phyloP scores from a whole-genome alignment of 2,797 vertebrate species.

The Cynodonichthys magdalenae region DNA sequence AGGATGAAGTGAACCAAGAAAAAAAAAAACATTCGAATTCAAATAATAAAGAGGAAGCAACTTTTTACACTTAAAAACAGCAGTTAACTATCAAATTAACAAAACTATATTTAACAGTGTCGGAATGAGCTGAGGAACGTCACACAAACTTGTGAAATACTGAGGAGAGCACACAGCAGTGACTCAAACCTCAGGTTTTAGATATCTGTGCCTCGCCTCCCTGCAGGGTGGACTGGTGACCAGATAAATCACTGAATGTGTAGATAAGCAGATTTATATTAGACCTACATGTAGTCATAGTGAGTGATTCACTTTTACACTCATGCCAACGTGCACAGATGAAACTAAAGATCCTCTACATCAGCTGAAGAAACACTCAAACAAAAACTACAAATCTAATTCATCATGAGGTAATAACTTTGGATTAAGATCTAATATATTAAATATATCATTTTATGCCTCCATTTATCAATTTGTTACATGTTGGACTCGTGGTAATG shows the following conservation, averaged over 20 bases:
- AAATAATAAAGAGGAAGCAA: background rate
- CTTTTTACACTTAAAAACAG: conserved; percentile 12
- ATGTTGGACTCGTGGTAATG: too few species aligned
- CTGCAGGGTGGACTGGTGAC: conserved; percentile 12
- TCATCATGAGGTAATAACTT: too few species aligned
- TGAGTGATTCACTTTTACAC: conserved; percentile 8
- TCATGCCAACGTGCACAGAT: background rate
- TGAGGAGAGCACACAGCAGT: conserved; percentile 38
- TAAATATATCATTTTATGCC: too few species aligned
- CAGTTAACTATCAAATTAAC: conserved; percentile 32
- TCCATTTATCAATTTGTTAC: too few species aligned
- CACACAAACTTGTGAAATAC: conserved; percentile 54
- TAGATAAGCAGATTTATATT: conserved; percentile 50
- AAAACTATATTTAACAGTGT: conserved; percentile 41
- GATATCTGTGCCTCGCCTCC: conserved; percentile 35
- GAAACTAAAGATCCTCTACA: background rate
- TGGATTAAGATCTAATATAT: too few species aligned
- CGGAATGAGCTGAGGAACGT: conserved; percentile 59
- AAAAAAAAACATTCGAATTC: too few species aligned
- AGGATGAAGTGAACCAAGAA: conserved; percentile 30
- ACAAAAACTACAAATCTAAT: too few species aligned
- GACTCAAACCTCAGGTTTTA: conserved; percentile 60
- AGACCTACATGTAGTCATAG: conserved; percentile 12
- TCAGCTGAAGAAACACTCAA: background rate
- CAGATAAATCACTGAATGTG: conserved; percentile 19